Evolutionary conservation across 1,140 invertebrate species (phyloP), one percentile per base, ranked within the genome.

Genomic region (Trissolcus basalis): DNA sequence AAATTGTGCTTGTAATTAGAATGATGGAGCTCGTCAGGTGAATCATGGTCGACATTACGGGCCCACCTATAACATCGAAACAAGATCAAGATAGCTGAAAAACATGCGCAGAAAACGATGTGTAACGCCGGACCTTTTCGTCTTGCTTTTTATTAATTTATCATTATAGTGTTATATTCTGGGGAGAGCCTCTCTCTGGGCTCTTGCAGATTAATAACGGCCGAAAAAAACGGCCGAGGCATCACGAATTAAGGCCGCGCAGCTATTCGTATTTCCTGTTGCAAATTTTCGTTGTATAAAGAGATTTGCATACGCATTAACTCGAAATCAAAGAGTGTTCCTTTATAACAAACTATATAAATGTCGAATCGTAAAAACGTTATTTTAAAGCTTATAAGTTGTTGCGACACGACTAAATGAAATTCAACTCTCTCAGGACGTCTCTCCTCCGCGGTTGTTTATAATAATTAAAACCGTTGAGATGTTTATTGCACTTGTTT

Each of bases 1-100:
- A 55, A 55, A 61, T 71, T 54, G 54, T 55, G 65, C 50, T 60
- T 67, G 45, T 67, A 73, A 73, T 73, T 60, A 73, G 55, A 73
- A 65, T 60, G 61, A 67, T 49, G 55, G 27, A 65, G 70, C 70
- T 73, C 61, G 56, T 73, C 70, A 73, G 55, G 71, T 67, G 63
- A 74, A 74, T 74, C 61, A 68, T 68, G 58, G 58, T 36, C 36
- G 39, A 67, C 35, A 50, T 68, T 61, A 47, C 63, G 59, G 19
- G 71, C 53, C 71, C 58, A 75, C 71, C 71, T 67, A 75, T 75
- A 75, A 75, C 71, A 68, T 61, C 58, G 59, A 68, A 75, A 75
- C 71, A 75, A 75, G 64, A 75, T 75, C 71, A 68, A 75, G 71
- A 75, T 75, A 75, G 64, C 48, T 27, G 48, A 75, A 63, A 75